These are phyloP conservation scores for Clarias batrachus DNA, from an alignment of 2,113 vertebrate species.

Conservation along the genomic window DNA sequence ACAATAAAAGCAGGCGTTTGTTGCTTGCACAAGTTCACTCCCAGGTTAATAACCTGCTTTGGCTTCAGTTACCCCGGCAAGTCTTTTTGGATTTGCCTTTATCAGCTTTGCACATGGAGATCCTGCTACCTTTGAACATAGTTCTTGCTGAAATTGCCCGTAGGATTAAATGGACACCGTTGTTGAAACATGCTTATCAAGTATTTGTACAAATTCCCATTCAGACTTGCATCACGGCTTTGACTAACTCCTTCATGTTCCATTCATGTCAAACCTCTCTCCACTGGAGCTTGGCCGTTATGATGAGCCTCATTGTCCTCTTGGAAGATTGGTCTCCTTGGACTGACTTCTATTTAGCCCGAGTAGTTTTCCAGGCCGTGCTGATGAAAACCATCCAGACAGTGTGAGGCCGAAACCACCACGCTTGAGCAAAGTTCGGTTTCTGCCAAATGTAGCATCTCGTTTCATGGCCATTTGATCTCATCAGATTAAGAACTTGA, in stretches of 20 bases:
- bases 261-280: background rate
- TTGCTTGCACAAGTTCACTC: background rate
- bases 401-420: background rate
- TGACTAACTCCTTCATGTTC: background rate
- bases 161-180: background rate
- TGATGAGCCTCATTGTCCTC: background rate
- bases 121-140: no score
- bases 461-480: background rate
- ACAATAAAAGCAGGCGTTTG: slow-evolving; percentile 1
- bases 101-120: slow-evolving; percentile 2
- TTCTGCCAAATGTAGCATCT: background rate
- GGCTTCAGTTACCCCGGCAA: background rate
- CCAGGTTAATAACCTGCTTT: background rate
- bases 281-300: background rate
- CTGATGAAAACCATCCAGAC: background rate
- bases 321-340: background rate
- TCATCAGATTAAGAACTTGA: background rate
- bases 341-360: background rate
- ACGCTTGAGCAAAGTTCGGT: background rate
- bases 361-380: background rate
- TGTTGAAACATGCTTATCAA: background rate
- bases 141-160: background rate
- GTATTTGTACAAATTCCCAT: background rate
- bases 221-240: background rate
- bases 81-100: background rate